Base-by-base conservation (phyloP, 1,140 invertebrate genomes). In the Contarinia nasturtii region DNA sequence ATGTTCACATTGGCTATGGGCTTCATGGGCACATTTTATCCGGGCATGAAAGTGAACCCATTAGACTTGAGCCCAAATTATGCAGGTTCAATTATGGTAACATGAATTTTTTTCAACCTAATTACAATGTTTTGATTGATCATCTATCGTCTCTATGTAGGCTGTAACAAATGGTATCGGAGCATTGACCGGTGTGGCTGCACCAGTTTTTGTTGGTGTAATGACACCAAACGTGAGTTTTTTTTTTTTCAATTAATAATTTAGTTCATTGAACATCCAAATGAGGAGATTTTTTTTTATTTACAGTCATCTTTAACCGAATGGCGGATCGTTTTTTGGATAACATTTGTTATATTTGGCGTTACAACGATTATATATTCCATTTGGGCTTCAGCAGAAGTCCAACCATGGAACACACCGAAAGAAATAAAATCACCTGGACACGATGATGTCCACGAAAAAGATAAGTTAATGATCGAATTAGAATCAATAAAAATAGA, bases 241-340 rank as follows among this genome's bases (percentile, higher is more conserved):
- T 19, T n/a, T 38, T 43, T n/a, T n/a, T n/a, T n/a, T n/a, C n/a
- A n/a, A n/a, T n/a, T n/a, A n/a, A n/a, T n/a, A n/a, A n/a, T n/a
- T n/a, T n/a, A n/a, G n/a, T n/a, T n/a, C n/a, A n/a, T 2, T 18
- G 18, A 18, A 20, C 1, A 15, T 19, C 20, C n/a, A n/a, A 36
- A 45, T 11, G 3, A 49, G 37, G 10, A 49, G 44, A 50, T 33
- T 46, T 51, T 49, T 40, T 43, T 42, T 50, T 56, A 47, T 57
- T 72, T 72, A 47, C 64, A 86, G 82, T 75, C 77, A 55, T 75
- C 75, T 5, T 54, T 80, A n/a, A 62, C 70, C 7, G 75, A 87
- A 66, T 91, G 87, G 87, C 70, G 81, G 47, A 59, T 73, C 3
- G 83, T 90, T 1, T 90, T 89, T 58, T 90, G 82, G 77, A 80